Evolutionary conservation across 2,797 vertebrate species (phyloP), one percentile per base, ranked within the genome.

Genomic region (Pseudochromis fuscus): DNA sequence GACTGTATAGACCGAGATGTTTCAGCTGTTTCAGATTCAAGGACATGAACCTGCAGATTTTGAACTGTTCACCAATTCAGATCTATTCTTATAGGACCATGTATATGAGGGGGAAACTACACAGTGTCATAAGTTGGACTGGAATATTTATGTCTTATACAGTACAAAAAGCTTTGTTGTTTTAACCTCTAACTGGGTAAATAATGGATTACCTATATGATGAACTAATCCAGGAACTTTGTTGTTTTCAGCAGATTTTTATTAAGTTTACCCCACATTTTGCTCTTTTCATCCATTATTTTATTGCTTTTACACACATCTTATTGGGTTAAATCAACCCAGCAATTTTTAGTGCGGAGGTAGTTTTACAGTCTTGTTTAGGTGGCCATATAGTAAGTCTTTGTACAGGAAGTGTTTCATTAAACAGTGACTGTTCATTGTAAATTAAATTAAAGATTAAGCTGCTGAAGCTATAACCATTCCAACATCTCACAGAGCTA

Each of bases 391-490:
- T 33, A 44, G 37, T 12, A 12, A 19, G 25, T 28, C 25, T 67
- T 53, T 56, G 11, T 57, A 40, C 9, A 21, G 35, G 1, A 8
- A 60, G 8, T 52, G 57, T 46, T 63, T 5, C 18, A 48, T 40
- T 24, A 24, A 23, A 66, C 4, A 77, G 58, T 12, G 4, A 31
- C 9, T 62, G 2, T 62, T 62, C 11, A 35, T 19, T 67, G 44
- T 63, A 44, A 65, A 65, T 52, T 61, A 2, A 27, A 27, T 46
- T 46, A 21, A 28, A 61, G 49, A 9, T 18, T 16, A 1, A 45
- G 11, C 49, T 53, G 5, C 8, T 35, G 52, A 69, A 60, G 5
- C 6, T 42, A 16, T 13, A 59, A 31, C 24, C 23, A 31, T 45
- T 27, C n/a, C 11, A 40, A 21, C 4, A 25, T 53, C 40, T 68